phyloP scores from a whole-genome alignment of 2,797 vertebrate species.

The Gobionotothen gibberifrons region DNA sequence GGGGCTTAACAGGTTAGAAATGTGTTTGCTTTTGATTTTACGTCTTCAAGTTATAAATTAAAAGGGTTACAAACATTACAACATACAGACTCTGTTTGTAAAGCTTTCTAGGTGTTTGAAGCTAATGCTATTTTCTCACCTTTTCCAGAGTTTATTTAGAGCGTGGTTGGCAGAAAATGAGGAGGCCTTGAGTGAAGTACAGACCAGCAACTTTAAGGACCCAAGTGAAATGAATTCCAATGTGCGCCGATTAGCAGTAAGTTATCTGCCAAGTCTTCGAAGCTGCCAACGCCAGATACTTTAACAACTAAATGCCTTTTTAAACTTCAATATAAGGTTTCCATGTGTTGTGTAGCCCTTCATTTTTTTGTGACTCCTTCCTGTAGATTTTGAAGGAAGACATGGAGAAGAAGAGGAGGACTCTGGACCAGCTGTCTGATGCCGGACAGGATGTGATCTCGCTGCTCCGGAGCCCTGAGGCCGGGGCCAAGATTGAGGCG shows the following conservation, averaged over 20 bases:
- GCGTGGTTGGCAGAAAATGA: constrained; percentile 94
- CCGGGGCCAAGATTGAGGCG: constrained; percentile 83
- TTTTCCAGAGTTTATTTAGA: constrained; percentile 87
- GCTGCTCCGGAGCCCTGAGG: constrained; percentile 85
- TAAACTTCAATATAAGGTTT: background rate
- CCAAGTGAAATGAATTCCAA: constrained; percentile 91
- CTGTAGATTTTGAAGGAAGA: constrained; percentile 86
- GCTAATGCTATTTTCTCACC: constrained; percentile 2
- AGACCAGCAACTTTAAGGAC: constrained; percentile 92
- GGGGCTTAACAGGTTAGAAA: too few relatives aligned
- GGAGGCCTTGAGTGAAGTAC: constrained; percentile 89
- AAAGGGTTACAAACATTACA: too few relatives aligned
- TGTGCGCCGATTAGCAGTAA: constrained; percentile 93
- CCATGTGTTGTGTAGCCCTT: background rate
- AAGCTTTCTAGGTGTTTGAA: constrained; percentile 9
- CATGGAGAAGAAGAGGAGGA: constrained; percentile 93
- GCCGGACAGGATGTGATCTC: constrained; percentile 91
- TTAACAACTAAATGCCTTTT: background rate
- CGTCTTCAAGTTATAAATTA: too few relatives aligned
- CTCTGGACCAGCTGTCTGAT: constrained; percentile 91
- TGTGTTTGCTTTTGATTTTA: too few relatives aligned
- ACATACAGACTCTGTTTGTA: background rate
- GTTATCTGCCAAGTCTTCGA: constrained; percentile 63
- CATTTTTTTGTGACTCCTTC: constrained; percentile 1
- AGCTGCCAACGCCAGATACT: background rate